Base-by-base conservation (phyloP, 2,888 invertebrate genomes). In the Crepidodera aurea region DNA sequence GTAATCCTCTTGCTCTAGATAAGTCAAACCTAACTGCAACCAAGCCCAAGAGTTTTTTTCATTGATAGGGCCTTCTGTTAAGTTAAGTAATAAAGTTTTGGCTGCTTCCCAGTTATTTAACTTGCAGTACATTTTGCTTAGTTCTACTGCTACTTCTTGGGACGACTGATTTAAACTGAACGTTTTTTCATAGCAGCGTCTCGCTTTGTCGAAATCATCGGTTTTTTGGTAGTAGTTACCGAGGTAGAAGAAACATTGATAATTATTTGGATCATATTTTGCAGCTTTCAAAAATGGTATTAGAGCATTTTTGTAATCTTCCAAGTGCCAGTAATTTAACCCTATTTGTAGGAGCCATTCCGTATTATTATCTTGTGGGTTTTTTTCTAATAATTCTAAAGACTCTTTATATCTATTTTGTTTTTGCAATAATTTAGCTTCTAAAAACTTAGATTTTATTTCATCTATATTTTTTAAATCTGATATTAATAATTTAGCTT, bases 171-270 rank as follows among this genome's bases (percentile, higher is more conserved):
- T 90, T 1, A 96, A 83, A 74, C 87, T 88, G 67, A 91, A 86
- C 39, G 93, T 90, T 79, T 92, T 94, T 80, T 94, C 91, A 78
- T 90, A 94, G 80, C 94, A 96, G 76, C 91, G 90, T 68, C 87
- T 86, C 0, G 94, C 90, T 72, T 93, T 90, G 51, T 85, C 84
- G n/a, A 86, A 77, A 75, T 94, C 90, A 53, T 85, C 85, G 34
- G 84, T 80, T 50, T 85, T 78, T 62, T 84, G 81, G 79, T 94
- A 95, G 77, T 88, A 90, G 72, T 87, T 84, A 1, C 94, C 96
- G 64, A 96, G 83, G 77, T 89, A 87, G 27, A 90, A 80, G 78
- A 94, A 93, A 68, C 90, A 89, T 51, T 87, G 84, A 71, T 88
- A 87, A 80, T 89, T 87, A 73, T 89, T 87, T n/a, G 91, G 87